Conservation (phyloP, 2,113 vertebrate species). For the Buteo buteo region DNA sequence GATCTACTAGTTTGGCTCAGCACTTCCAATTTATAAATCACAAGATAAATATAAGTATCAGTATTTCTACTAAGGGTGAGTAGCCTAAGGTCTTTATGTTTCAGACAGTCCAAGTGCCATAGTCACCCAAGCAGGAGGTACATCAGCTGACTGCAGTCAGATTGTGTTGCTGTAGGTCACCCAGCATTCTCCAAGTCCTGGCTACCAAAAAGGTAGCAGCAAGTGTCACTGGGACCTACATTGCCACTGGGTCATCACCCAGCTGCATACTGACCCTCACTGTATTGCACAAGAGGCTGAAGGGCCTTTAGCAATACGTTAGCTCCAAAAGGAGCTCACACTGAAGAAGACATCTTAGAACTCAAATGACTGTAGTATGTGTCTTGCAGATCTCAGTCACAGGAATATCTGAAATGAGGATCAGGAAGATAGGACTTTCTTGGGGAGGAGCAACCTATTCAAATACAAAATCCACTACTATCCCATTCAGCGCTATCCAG, state of each 20-base stretch:
- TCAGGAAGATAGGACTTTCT: not conserved
- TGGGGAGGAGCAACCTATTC: not conserved
- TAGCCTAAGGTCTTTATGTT: not conserved
- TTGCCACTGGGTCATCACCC: not conserved
- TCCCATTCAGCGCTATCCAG: not conserved
- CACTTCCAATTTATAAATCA: not conserved
- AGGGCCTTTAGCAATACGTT: not conserved
- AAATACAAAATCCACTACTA: not conserved
- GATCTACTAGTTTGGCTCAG: not conserved
- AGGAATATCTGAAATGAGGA: not conserved
- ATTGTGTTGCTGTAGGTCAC: not conserved
- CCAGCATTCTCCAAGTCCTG: not conserved
- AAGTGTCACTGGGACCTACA: not conserved
- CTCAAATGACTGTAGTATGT: rapidly evolving
- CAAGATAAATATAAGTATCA: not conserved
- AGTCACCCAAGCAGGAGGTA: not conserved
- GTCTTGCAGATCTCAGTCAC: not conserved
- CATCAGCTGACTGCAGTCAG: not conserved
- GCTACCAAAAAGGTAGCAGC: not conserved
- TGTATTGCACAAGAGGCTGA: not conserved
- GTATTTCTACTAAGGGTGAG: not conserved
- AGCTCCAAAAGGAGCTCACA: not conserved
- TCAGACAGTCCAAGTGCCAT: not conserved
- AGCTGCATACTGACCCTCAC: not conserved
- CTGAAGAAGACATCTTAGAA: not conserved